Conservation (phyloP, 2,888 invertebrate genomes). For the Ophraella communa region DNA sequence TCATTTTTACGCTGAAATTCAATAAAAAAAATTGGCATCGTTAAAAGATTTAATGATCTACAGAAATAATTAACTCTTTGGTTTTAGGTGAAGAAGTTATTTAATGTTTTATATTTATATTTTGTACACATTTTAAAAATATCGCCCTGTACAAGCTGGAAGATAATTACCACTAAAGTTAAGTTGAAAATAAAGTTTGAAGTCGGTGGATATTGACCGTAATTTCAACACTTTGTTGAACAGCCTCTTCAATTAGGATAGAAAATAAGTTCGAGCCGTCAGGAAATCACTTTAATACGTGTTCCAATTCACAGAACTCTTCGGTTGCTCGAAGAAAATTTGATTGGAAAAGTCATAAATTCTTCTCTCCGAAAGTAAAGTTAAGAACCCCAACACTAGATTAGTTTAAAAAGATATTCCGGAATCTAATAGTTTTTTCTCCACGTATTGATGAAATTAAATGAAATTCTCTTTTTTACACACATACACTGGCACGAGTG, state of each 20-base stretch:
- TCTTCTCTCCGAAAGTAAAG: not conserved
- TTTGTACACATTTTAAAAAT: not conserved
- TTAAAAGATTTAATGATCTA: not conserved
- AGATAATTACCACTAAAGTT: slow-evolving; percentile 1
- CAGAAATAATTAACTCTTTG: too few species aligned
- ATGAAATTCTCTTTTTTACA: not conserved
- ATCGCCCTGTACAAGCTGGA: not conserved
- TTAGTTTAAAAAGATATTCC: not conserved
- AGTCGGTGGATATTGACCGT: slow-evolving; percentile 12
- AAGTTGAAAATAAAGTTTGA: slow-evolving; percentile 2
- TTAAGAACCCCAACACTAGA: not conserved
- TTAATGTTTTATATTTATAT: not conserved
- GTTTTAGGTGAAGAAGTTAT: too few species aligned
- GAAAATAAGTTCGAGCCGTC: slow-evolving; percentile 20
- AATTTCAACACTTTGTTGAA: slow-evolving; percentile 18
- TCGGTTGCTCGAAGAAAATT: slow-evolving; percentile 9
- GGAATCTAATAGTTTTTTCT: not conserved
- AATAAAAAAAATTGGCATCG: not conserved
- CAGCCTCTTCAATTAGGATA: slow-evolving; percentile 18
- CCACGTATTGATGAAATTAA: not conserved
- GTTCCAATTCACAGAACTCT: slow-evolving; percentile 18
- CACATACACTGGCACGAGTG: not conserved
- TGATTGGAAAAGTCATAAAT: slow-evolving; percentile 18
- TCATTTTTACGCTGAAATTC: not conserved
- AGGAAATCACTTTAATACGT: slow-evolving; percentile 24